Evolutionary conservation across 1,140 invertebrate genomes (phyloP).

Genomic region (Campoletis sonorensis): DNA sequence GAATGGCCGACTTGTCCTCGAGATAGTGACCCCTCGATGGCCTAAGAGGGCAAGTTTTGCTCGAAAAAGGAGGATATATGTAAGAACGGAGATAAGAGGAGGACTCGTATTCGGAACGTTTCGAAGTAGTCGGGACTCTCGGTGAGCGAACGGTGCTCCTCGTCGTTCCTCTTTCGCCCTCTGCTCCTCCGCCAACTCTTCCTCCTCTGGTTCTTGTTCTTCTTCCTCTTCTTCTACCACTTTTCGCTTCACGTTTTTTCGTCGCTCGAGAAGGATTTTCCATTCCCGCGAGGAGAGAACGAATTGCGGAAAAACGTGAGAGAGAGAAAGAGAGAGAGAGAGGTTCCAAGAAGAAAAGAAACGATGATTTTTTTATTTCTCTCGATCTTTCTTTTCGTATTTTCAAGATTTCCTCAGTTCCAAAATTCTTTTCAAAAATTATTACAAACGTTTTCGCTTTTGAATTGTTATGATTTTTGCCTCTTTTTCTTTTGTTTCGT

Average conservation of each 20-base stretch:
- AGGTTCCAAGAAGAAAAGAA: not conserved
- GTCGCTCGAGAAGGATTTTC: slow-evolving; percentile 31
- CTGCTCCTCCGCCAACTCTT: too few relatives aligned
- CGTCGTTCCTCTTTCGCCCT: too few relatives aligned
- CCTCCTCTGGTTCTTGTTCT: not conserved
- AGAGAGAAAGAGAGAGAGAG: too few relatives aligned
- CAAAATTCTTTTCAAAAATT: not conserved
- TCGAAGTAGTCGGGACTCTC: not conserved
- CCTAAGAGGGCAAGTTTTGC: slow-evolving; percentile 13
- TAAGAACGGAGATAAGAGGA: not conserved
- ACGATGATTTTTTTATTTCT: not conserved
- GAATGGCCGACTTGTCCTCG: slow-evolving; percentile 43
- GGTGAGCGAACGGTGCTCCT: not conserved
- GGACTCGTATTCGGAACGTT: not conserved
- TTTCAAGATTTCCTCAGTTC: not conserved
- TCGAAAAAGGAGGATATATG: not conserved
- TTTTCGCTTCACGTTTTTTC: slow-evolving; percentile 33
- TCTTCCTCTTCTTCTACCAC: slow-evolving; percentile 5
- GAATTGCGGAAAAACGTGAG: not conserved
- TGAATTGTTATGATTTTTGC: not conserved
- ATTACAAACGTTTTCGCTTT: not conserved
- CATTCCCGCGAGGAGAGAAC: slow-evolving; percentile 23
- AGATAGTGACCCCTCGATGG: slow-evolving; percentile 32
- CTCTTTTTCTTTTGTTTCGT: not conserved
- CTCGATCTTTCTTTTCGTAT: not conserved